Conservation (phyloP, 2,797 vertebrate species). For the Neosilurus hyrtlii region DNA sequence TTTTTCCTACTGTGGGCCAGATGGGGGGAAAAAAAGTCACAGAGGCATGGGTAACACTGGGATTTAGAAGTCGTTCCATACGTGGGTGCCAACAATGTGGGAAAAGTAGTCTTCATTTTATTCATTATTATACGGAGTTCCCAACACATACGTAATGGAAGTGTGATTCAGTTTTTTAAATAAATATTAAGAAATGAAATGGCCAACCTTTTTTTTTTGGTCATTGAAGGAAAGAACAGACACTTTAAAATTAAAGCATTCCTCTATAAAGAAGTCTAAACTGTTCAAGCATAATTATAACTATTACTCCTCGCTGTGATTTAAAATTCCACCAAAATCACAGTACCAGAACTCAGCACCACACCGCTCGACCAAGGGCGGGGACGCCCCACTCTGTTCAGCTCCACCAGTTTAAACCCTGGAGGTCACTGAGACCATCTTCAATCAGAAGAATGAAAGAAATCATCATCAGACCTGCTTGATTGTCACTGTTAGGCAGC, state of each 20-base stretch:
- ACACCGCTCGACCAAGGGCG: background rate
- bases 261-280: slow-evolving; percentile 17
- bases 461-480: background rate
- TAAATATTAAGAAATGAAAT: background rate
- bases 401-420: slow-evolving; percentile 2
- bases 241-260: background rate
- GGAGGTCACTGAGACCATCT: background rate
- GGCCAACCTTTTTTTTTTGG: background rate
- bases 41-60: background rate
- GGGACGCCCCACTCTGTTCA: background rate
- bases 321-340: slow-evolving; percentile 17
- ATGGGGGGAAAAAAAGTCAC: background rate
- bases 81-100: slow-evolving; percentile 9
- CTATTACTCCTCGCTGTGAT: slow-evolving; percentile 5
- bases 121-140: background rate
- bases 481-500: background rate
- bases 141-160: background rate
- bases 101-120: background rate
- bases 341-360: slow-evolving; percentile 12
- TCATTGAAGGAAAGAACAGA: background rate
- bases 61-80: slow-evolving; percentile 17
- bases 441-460: background rate
- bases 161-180: background rate
- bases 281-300: slow-evolving; percentile 1
- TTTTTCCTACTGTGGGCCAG: slow-evolving; percentile 23